Evolutionary conservation across 1,140 invertebrate species (phyloP), one percentile per base, ranked within the genome.

Genomic region (Aphidius ervi): DNA sequence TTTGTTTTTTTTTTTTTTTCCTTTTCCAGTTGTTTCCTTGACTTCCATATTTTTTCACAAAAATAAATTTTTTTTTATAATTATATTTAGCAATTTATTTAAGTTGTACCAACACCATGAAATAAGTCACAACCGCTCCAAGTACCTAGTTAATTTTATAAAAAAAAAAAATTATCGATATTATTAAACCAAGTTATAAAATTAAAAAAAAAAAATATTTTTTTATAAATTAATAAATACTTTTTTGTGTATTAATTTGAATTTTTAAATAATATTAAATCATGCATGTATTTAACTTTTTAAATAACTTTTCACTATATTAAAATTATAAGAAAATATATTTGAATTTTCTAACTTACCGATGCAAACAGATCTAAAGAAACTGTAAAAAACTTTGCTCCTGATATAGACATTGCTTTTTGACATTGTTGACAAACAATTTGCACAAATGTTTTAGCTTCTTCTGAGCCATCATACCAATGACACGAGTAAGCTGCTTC

Each of bases 381-480:
- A 3, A 93, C 89, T 0, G 90, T 93, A 74, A 93, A 93, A 73
- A 93, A 93, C 70, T 92, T 93, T 0, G 91, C 90, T 58, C 91
- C 91, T 5, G 90, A 91, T 68, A 93, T 91, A 53, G 88, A 89
- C 84, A 93, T 87, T 0, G 90, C 88, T 72, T 92, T 92, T 74
- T 93, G 91, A 77, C 91, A 92, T 70, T 93, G 90, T 68, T 93
- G 91, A 74, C 91, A 92, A n/a, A 93, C 90, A 67, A 93, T 93
- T 76, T 93, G 90, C 1, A 93, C 89, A 73, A 93, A 93, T 20
- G 90, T 92, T 70, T 93, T 93, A 0, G 91, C 90, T 69, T 93
- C 91, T 70, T 93, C 91, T 0, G 90, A 92, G 4, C 91, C 90
- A 67, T 92, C 90, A 69, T 93, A 93, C 90, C 90, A 93, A 62